Base-by-base conservation (phyloP, 2,888 invertebrate genomes). In the Xestia c-nigrum region DNA sequence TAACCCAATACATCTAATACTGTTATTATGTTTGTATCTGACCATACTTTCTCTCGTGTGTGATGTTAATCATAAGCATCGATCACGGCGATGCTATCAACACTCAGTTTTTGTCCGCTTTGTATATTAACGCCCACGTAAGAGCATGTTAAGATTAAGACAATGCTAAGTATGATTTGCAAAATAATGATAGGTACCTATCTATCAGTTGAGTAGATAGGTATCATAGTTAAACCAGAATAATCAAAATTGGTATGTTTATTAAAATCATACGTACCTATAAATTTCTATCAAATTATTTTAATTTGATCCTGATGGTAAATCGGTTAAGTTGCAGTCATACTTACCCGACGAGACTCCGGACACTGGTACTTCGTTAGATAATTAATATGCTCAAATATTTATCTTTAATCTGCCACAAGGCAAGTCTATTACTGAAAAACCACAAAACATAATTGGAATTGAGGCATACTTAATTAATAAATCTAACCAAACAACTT, bases 1-100 rank as follows among this genome's bases (percentile, higher is more conserved):
- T 93, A 94, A 94, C 93, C 92, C 93, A 93, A 95, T 95, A 95
- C 93, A 94, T 95, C 95, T 95, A 95, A 94, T 95, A 95, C 94
- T 95, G 95, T 95, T 95, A 95, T 95, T 94, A 94, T 94, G 93
- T 94, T 92, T 92, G 90, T 92, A 92, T 93, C 92, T 90, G 86
- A 89, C 88, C 89, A 92, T 93, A 95, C 96, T 96, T 96, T 96
- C 95, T 94, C 95, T 92, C 89, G 86, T 91, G 91, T 93, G 91
- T 92, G 92, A 90, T 91, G 90, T 90, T 94, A 94, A 94, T 94
- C 93, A 92, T 90, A 88, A 88, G 89, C 93, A 95, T 95, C 93
- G 93, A 94, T 95, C 94, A 94, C 93, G 85, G 84, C 81, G 91
- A 91, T 92, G 90, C 87, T 89, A 92, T 93, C 91, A 90, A 91